These are phyloP conservation scores for Cylindroiulus punctatus DNA, from an alignment of 2,888 invertebrate species.

Conservation along the genomic window DNA sequence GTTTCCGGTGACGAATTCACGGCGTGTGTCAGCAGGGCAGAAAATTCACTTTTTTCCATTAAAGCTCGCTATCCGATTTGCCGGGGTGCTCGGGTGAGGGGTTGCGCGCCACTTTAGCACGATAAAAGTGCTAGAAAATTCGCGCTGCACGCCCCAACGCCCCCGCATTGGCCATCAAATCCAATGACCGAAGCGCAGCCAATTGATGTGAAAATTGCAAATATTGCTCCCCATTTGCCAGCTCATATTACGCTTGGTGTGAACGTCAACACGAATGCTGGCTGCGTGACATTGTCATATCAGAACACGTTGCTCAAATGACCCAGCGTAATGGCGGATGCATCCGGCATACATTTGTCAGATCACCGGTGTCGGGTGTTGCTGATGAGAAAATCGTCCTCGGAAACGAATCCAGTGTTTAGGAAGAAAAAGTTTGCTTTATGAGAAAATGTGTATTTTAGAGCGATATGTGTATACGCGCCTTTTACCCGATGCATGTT, in stretches of 20 bases:
- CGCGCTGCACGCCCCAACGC: background rate
- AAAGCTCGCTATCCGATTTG: constrained; percentile 5
- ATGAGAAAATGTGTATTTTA: too few species aligned
- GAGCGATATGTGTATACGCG: too few species aligned
- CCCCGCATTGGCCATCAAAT: background rate
- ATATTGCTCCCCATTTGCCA: background rate
- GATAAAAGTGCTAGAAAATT: background rate
- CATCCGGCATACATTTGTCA: too few species aligned
- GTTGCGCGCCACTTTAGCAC: background rate
- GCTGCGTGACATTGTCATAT: background rate
- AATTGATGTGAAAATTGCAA: constrained; percentile 32
- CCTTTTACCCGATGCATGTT: too few species aligned
- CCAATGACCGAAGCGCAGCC: background rate
- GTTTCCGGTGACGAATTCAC: constrained; percentile 11
- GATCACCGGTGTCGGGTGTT: background rate
- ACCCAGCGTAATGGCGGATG: background rate
- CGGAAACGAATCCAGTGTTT: too few species aligned
- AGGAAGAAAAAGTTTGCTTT: too few species aligned
- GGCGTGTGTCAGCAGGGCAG: background rate
- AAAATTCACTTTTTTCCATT: constrained; percentile 2
- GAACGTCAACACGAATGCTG: background rate
- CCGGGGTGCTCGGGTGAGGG: background rate
- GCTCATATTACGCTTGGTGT: background rate
- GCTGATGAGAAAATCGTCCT: background rate
- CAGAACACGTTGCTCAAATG: background rate